phyloP scores from a whole-genome alignment of 2,113 vertebrate species.

The Tichodroma muraria region DNA sequence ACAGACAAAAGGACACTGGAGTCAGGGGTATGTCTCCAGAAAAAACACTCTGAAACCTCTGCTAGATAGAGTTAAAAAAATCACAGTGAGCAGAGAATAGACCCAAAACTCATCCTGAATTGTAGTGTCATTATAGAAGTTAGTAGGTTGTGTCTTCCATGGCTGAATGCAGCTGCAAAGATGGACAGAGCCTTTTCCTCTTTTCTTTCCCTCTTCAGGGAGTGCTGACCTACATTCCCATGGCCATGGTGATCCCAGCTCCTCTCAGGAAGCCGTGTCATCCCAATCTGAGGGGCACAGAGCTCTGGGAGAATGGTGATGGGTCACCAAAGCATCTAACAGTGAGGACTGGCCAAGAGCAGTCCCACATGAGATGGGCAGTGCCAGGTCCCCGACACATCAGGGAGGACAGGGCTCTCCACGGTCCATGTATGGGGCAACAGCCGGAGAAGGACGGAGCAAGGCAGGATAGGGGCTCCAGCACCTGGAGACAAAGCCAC shows the following conservation, averaged over 20 bases:
- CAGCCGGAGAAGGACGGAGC: neutral
- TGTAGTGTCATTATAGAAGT: neutral
- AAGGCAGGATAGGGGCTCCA: neutral
- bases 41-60: neutral
- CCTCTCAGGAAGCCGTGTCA: fast-evolving
- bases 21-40: neutral
- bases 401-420: neutral
- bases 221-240: neutral
- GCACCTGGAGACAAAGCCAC: neutral
- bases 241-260: neutral
- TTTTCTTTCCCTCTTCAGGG: neutral
- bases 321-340: neutral
- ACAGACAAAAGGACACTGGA: neutral
- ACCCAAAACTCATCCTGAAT: neutral
- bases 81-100: neutral
- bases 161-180: neutral
- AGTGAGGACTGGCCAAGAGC: fast-evolving
- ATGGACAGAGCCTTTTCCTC: neutral
- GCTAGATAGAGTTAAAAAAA: neutral
- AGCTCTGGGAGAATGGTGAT: neutral
- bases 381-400: fast-evolving
- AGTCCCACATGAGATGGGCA: fast-evolving
- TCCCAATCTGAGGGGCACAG: fast-evolving
- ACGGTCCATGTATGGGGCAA: fast-evolving
- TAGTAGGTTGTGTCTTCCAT: neutral